Evolutionary conservation across 30 jellyfish, hydroid and myxozoan species (phyloP).

Genomic region (Sanderia malayensis): DNA sequence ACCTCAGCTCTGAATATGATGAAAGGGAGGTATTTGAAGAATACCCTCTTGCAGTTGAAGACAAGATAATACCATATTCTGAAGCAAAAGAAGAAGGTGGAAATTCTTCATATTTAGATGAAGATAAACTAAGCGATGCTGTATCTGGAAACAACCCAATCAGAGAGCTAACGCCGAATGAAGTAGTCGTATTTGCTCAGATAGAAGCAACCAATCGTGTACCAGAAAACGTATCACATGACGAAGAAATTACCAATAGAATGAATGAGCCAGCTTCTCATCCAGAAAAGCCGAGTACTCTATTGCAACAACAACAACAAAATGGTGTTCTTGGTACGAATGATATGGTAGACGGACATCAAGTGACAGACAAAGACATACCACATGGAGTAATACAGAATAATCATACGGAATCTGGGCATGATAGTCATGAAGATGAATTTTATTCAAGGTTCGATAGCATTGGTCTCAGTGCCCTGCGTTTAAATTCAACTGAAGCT

Average conservation of each 20-base stretch:
- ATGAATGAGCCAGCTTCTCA: background rate
- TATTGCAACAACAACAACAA: background rate
- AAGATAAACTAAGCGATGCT: background rate
- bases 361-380: background rate
- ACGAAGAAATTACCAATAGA: background rate
- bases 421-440: background rate
- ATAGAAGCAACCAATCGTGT: background rate
- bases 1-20: slow-evolving; percentile 2
- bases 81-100: background rate
- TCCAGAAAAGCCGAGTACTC: background rate
- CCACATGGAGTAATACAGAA: background rate
- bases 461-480: slow-evolving; percentile 3
- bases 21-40: background rate
- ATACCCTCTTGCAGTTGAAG: slow-evolving; percentile 6
- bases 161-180: background rate
- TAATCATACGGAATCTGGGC: background rate
- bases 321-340: background rate
- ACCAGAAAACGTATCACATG: background rate
- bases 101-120: background rate
- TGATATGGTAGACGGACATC: background rate
- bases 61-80: slow-evolving; percentile 40
- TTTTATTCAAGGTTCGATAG: background rate
- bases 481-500: background rate
- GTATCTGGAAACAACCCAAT: background rate
- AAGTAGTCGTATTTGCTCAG: background rate